Conservation (phyloP, 2,113 vertebrate species). For the Lanius collurio region DNA sequence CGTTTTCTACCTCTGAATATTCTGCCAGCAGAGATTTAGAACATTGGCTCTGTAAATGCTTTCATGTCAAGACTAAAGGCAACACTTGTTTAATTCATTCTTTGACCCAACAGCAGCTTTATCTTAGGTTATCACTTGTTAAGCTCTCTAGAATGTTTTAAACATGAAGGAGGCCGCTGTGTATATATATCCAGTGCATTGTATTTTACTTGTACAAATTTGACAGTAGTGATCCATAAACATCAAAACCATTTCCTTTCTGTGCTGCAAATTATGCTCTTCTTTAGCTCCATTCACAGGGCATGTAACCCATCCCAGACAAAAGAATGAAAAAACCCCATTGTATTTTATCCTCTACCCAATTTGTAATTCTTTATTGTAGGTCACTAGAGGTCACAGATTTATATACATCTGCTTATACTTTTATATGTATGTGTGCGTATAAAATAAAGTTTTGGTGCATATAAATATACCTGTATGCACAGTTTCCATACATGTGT, state of each 20-base stretch:
- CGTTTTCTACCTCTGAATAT: conserved; percentile 56
- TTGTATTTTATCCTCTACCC: not conserved
- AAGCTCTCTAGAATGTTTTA: conserved; percentile 64
- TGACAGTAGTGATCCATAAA: conserved; percentile 64
- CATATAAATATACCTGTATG: not conserved
- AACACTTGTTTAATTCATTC: conserved; percentile 69
- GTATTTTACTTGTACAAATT: conserved; percentile 48
- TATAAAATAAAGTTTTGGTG: not conserved
- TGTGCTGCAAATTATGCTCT: conserved; percentile 32
- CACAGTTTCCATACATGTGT: not conserved
- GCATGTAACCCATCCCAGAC: not conserved
- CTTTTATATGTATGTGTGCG: not conserved
- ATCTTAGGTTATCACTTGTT: conserved; percentile 71
- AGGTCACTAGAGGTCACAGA: not conserved
- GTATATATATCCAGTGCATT: conserved; percentile 36
- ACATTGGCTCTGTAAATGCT: conserved; percentile 58
- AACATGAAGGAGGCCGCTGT: conserved; percentile 54
- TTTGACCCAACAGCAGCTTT: conserved; percentile 66
- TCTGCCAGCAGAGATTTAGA: conserved; percentile 67
- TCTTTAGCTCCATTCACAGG: not conserved
- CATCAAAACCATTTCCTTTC: conserved; percentile 47
- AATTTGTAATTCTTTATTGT: not conserved
- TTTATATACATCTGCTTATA: not conserved
- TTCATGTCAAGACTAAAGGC: conserved; percentile 70
- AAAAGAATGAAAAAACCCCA: not conserved